Conservation (phyloP, 2,888 invertebrate species). For the Oligia fasciuncula region DNA sequence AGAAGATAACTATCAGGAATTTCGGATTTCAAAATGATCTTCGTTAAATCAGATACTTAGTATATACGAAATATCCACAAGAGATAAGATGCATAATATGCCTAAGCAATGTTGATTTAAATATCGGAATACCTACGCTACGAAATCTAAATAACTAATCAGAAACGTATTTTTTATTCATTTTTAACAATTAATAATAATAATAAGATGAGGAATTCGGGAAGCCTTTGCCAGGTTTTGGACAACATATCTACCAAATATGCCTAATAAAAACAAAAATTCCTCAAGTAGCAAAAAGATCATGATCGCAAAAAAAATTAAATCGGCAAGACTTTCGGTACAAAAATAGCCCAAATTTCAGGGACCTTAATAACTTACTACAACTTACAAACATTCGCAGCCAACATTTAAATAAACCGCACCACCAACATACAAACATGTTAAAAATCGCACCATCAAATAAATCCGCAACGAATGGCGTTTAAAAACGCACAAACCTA, state of each 20-base stretch:
- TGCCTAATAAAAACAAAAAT: background rate
- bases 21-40: conserved; percentile 8
- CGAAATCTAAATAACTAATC: background rate
- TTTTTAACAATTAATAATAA: background rate
- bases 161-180: background rate
- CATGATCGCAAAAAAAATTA: background rate
- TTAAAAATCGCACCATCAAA: conserved; percentile 37
- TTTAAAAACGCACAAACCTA: conserved; percentile 65
- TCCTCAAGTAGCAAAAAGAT: background rate
- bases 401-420: conserved; percentile 12
- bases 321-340: background rate
- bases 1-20: conserved; percentile 1
- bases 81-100: conserved; percentile 21
- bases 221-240: background rate
- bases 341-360: background rate
- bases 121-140: background rate
- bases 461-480: conserved; percentile 53
- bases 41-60: background rate
- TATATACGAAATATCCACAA: conserved; percentile 1
- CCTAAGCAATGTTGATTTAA: background rate
- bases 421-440: conserved; percentile 11
- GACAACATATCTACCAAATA: background rate
- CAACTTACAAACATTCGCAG: background rate
- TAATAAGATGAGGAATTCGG: background rate
- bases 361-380: too few species aligned